Evolutionary conservation across 2,797 vertebrate species (phyloP), one percentile per base, ranked within the genome.

Genomic region (Neostethus bicornis): DNA sequence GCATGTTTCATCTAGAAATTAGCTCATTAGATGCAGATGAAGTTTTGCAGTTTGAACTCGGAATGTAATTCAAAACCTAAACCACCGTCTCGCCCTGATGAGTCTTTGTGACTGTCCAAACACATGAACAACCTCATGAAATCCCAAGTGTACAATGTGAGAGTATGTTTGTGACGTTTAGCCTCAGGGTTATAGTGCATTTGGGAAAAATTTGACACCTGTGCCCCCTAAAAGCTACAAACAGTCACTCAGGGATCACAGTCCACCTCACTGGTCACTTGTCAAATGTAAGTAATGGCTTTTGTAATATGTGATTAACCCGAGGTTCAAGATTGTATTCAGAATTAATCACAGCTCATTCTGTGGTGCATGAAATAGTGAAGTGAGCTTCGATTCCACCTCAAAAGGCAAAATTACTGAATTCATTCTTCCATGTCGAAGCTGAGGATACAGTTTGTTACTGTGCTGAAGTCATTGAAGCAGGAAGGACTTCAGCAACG

Each of bases 231-330:
- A 45, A 29, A 75, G 51, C 54, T 49, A 66, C 75, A 83, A 77
- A 79, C 73, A 74, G 60, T 51, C 53, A 56, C 39, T 28, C 20
- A 61, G 63, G 59, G 74, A 81, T 82, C 77, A 53, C 67, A 66
- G 63, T 63, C 56, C 73, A 76, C 79, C 83, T 85, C 74, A 75
- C 66, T 38, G 61, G 70, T 74, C 75, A 70, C 87, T 85, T 84
- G 83, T 88, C 87, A 85, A 71, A 79, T 80, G 67, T 79, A 90
- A 90, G 83, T 88, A 90, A 91, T 90, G 86, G 64, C 62, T 81
- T 89, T 83, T 83, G 66, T 83, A 90, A 89, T 89, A 65, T 78
- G 79, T 84, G 85, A 87, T 91, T 90, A 90, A 90, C 84, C 85
- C 60, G 37, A 65, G 78, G 80, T 86, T 89, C 77, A 83, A 74